These are phyloP conservation scores for Dendrolimus houi DNA, from an alignment of 2,888 invertebrate species.

Conservation along the genomic window DNA sequence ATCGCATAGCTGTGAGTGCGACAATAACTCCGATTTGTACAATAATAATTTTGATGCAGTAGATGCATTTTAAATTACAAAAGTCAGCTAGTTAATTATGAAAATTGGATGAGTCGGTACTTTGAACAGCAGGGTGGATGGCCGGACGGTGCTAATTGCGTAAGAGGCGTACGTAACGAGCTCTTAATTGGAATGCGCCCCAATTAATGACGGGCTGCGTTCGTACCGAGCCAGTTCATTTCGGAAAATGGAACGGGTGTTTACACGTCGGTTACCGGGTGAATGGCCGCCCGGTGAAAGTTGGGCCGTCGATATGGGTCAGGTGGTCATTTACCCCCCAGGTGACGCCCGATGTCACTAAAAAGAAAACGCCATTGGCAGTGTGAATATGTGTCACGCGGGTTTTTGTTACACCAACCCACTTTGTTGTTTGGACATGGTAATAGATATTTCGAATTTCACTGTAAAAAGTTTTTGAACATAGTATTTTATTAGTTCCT, in stretches of 20 bases:
- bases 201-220: constrained; percentile 60
- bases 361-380: constrained; percentile 2
- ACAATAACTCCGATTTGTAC: too few species aligned
- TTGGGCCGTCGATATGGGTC: constrained; percentile 65
- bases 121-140: constrained; percentile 20
- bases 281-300: constrained; percentile 68
- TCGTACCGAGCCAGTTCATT: constrained; percentile 52
- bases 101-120: constrained; percentile 32
- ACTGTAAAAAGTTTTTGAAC: too few species aligned
- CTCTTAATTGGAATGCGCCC: constrained; percentile 72
- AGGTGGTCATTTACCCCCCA: constrained; percentile 70
- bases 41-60: not conserved
- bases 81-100: constrained; percentile 20
- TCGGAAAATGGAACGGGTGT: constrained; percentile 60
- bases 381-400: not conserved
- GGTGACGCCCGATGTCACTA: constrained; percentile 35
- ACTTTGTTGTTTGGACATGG: too few species aligned
- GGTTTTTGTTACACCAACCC: not conserved
- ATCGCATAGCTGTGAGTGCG: too few species aligned
- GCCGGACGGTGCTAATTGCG: constrained; percentile 58
- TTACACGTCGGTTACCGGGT: constrained; percentile 64
- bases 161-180: constrained; percentile 64
- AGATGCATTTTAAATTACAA: not conserved
- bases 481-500: too few species aligned
- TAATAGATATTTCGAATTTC: too few species aligned